These are phyloP conservation scores for Alloscopus bannaensis DNA, from an alignment of 2,888 invertebrate genomes.

Conservation along the genomic window DNA sequence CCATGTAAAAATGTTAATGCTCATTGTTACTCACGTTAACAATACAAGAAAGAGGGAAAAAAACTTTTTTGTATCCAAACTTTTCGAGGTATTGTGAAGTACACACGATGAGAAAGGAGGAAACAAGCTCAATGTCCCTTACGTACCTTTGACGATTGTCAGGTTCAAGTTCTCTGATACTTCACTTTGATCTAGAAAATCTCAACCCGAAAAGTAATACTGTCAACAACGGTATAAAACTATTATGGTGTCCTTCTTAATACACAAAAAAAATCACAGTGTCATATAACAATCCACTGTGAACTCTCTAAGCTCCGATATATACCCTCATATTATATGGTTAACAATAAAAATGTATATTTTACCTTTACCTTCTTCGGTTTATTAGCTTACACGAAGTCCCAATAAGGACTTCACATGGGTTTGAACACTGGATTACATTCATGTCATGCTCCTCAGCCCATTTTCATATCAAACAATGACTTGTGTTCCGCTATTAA, in stretches of 20 bases:
- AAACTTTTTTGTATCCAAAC: conserved; percentile 6
- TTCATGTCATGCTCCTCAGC: conserved; percentile 12
- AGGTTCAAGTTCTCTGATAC: conserved; percentile 7
- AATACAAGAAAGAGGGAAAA: background rate
- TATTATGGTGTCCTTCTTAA: conserved; percentile 9
- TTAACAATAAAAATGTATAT: conserved; percentile 31
- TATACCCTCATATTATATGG: background rate
- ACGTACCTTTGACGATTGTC: background rate
- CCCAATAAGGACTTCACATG: conserved; percentile 34
- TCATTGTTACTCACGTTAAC: conserved; percentile 1
- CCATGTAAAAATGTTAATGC: conserved; percentile 21
- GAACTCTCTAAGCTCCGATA: no score
- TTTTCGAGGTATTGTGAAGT: background rate
- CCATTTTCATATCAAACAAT: conserved; percentile 21
- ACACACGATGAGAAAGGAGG: background rate
- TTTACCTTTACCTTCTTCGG: no score
- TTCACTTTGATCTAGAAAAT: no score
- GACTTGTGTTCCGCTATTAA: conserved; percentile 38
- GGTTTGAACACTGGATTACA: conserved; percentile 25
- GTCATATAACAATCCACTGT: conserved; percentile 8
- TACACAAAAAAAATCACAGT: no score
- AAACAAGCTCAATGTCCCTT: background rate
- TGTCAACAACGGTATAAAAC: conserved; percentile 14
- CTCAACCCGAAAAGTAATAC: no score
- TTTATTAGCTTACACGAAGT: background rate